These are phyloP conservation scores for Apamea crenata DNA, from an alignment of 2,888 invertebrate species.

Conservation along the genomic window DNA sequence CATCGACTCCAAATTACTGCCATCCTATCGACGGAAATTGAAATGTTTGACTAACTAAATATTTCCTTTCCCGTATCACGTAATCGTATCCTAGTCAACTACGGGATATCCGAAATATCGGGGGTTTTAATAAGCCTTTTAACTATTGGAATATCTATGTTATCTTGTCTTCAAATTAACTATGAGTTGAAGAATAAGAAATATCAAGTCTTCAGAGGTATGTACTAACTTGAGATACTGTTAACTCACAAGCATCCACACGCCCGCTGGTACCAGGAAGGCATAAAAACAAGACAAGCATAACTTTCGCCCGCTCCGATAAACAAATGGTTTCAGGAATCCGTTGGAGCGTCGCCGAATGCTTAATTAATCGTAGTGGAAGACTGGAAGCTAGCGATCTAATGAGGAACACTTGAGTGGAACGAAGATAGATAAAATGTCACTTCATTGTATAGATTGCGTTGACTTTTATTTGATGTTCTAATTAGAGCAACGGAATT, in stretches of 20 bases:
- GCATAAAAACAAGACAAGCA: constrained; percentile 67
- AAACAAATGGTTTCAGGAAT: constrained; percentile 69
- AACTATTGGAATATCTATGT: neutral
- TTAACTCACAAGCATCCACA: constrained; percentile 51
- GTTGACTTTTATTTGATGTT: constrained; percentile 5
- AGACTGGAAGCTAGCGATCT: constrained; percentile 60
- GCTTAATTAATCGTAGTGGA: constrained; percentile 70
- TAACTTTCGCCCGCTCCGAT: constrained; percentile 74
- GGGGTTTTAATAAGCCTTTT: neutral
- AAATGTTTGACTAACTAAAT: constrained; percentile 13
- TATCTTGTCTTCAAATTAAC: neutral
- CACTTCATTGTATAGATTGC: constrained; percentile 14
- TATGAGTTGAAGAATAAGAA: neutral
- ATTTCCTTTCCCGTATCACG: constrained; percentile 16
- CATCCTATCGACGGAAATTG: neutral
- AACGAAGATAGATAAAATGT: constrained; percentile 51
- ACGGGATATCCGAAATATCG: constrained; percentile 15
- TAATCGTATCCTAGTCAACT: constrained; percentile 4
- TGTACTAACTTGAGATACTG: constrained; percentile 16
- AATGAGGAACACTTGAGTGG: constrained; percentile 51
- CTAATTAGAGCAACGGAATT: neutral
- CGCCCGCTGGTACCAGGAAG: constrained; percentile 69
- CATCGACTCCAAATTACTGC: neutral
- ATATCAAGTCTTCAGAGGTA: constrained; percentile 29
- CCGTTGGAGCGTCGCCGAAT: constrained; percentile 70